Percentiles rank a stretch among this genome's conserved stretches.
phyloP scores from a whole-genome alignment of 1,140 invertebrate genomes.

The Scaptomyza montana region DNA sequence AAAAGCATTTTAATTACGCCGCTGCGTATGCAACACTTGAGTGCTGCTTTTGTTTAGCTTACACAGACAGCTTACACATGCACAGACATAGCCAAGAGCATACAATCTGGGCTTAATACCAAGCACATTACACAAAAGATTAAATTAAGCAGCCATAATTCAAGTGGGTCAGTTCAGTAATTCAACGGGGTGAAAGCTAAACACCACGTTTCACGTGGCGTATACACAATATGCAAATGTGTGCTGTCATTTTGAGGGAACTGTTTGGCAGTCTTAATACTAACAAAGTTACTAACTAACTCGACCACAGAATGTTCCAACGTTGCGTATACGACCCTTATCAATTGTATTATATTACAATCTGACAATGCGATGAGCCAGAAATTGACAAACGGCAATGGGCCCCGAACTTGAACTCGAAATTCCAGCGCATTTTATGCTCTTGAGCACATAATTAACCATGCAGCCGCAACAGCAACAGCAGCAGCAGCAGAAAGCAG shows the following conservation, averaged over 20 bases:
- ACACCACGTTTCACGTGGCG: slow-evolving; percentile 60
- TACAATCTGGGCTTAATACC: slow-evolving; percentile 59
- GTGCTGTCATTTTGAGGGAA: slow-evolving; percentile 17
- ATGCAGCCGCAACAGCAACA: slow-evolving; percentile 41
- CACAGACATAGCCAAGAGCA: slow-evolving; percentile 55
- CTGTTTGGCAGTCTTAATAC: slow-evolving; percentile 14
- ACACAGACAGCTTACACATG: not conserved
- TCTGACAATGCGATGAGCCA: slow-evolving; percentile 24
- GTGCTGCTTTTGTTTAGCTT: slow-evolving; percentile 59
- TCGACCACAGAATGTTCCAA: too few relatives aligned
- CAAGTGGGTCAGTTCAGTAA: slow-evolving; percentile 1
- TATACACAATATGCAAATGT: slow-evolving; percentile 79
- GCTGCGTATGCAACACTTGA: slow-evolving; percentile 60
- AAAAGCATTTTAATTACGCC: slow-evolving; percentile 66
- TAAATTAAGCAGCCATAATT: slow-evolving; percentile 74
- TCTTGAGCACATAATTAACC: slow-evolving; percentile 60
- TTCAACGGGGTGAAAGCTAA: slow-evolving; percentile 19
- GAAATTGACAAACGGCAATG: slow-evolving; percentile 46
- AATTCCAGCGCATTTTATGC: not conserved
- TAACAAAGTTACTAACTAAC: slow-evolving; percentile 23
- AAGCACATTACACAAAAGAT: slow-evolving; percentile 80
- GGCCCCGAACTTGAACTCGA: not conserved
- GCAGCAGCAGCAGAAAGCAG: slow-evolving; percentile 2
- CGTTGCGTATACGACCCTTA: slow-evolving; percentile 22
- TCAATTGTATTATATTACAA: slow-evolving; percentile 44